phyloP scores from a whole-genome alignment of 2,888 invertebrate genomes.

The Matsumyia berberina region DNA sequence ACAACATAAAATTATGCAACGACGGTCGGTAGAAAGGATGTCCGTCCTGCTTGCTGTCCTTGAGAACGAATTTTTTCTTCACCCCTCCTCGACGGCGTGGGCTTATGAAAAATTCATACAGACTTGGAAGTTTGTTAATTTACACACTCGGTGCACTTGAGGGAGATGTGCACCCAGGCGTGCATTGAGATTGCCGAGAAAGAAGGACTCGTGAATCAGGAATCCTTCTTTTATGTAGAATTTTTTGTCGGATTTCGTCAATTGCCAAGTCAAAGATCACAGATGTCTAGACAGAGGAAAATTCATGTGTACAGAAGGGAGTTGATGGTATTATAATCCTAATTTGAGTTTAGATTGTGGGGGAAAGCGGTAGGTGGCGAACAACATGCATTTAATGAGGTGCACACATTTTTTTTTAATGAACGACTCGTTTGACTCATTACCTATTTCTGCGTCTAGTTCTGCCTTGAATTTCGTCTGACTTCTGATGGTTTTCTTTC shows the following conservation, averaged over 20 bases:
- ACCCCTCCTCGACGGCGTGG: background rate
- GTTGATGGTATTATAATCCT: background rate
- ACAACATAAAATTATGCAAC: slow-evolving; percentile 50
- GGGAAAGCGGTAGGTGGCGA: background rate
- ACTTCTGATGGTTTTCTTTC: no score
- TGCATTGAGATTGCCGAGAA: slow-evolving; percentile 37
- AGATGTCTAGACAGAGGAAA: slow-evolving; percentile 13
- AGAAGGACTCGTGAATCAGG: background rate
- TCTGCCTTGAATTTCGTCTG: no score
- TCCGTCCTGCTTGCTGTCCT: slow-evolving; percentile 27
- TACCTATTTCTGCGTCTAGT: no score
- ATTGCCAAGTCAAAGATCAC: background rate
- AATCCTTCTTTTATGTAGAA: background rate
- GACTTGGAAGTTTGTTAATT: slow-evolving; percentile 58
- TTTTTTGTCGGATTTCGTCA: background rate
- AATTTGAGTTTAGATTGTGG: background rate
- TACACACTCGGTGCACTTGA: slow-evolving; percentile 58
- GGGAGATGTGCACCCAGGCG: slow-evolving; percentile 31
- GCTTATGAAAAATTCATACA: slow-evolving; percentile 60
- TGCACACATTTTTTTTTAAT: no score
- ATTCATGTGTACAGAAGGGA: background rate
- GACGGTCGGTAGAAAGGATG: slow-evolving; percentile 16
- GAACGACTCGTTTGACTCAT: no score
- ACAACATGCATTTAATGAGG: no score
- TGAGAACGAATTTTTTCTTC: slow-evolving; percentile 3